Percentiles rank a stretch among this genome's conserved stretches.
Conservation (phyloP, 2,113 vertebrate species). For the Pholis gunnellus region DNA sequence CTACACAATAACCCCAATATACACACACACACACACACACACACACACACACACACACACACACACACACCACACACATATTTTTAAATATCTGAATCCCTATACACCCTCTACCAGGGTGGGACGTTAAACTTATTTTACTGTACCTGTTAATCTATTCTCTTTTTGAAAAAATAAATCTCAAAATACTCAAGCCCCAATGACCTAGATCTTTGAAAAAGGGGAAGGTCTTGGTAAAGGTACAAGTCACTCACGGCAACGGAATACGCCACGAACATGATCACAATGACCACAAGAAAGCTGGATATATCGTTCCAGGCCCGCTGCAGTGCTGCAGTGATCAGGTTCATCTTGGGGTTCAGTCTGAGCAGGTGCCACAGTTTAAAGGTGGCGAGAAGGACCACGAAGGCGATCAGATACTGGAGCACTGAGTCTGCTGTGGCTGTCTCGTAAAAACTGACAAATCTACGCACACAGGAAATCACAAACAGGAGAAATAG, state of each 20-base stretch:
- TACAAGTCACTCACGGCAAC: constrained; percentile 83
- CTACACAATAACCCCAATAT: neutral
- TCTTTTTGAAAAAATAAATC: neutral
- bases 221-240: neutral
- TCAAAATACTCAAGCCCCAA: too few species aligned
- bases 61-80: neutral
- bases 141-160: neutral
- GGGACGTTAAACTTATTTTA: neutral
- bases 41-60: neutral
- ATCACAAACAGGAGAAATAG: neutral
- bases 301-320: constrained; percentile 91
- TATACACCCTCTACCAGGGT: neutral
- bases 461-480: constrained; percentile 78
- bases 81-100: neutral
- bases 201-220: neutral
- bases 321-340: constrained; percentile 87
- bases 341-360: constrained; percentile 92
- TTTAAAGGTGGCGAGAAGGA: constrained; percentile 91
- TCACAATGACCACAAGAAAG: constrained; percentile 85
- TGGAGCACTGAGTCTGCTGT: constrained; percentile 86
- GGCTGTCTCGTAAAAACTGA: constrained; percentile 90
- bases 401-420: constrained; percentile 91
- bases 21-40: neutral
- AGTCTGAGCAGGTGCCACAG: constrained; percentile 93
- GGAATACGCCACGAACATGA: constrained; percentile 91